phyloP scores from a whole-genome alignment of 2,113 vertebrate species.

The Ctenodactylus gundi region DNA sequence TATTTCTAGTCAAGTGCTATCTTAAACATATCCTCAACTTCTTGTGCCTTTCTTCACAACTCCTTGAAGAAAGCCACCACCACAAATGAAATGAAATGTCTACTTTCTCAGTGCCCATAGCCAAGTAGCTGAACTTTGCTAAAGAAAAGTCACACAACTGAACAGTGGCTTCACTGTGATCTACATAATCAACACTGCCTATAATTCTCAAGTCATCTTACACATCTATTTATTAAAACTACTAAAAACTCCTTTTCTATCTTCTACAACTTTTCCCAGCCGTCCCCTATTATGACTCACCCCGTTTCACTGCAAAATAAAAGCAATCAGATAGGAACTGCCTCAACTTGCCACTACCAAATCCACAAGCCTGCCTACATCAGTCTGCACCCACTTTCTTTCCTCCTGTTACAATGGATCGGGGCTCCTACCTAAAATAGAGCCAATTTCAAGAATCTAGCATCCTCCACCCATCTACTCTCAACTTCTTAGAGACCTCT shows the following conservation, averaged over 20 bases:
- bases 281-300: background rate
- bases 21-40: conserved; percentile 9
- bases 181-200: background rate
- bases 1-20: background rate
- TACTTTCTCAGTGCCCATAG: background rate
- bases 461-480: background rate
- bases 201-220: background rate
- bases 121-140: background rate
- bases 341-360: background rate
- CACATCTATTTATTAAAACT: background rate
- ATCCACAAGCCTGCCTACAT: background rate
- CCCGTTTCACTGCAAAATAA: too few species aligned
- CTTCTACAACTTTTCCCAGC: background rate
- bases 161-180: background rate
- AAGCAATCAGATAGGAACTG: background rate
- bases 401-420: background rate
- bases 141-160: background rate
- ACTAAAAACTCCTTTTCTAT: background rate
- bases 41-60: background rate
- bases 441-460: background rate
- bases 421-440: background rate
- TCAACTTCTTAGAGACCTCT: background rate
- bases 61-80: background rate
- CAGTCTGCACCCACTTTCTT: background rate
- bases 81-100: background rate